phyloP scores from a whole-genome alignment of 2,888 invertebrate species.

The Rosalia funebris region DNA sequence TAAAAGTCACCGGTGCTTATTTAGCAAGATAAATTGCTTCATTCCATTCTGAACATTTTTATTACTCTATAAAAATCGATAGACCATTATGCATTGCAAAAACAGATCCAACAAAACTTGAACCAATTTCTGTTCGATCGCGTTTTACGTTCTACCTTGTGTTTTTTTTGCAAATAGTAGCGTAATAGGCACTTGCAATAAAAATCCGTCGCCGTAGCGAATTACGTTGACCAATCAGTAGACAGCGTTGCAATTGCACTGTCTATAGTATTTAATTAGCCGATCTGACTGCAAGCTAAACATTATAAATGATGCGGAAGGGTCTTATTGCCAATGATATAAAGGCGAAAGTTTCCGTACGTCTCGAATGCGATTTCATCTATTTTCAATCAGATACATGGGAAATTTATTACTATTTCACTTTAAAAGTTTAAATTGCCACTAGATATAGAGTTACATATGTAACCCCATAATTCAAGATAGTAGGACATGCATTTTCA shows the following conservation, averaged over 20 bases:
- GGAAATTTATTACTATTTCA: conserved; percentile 13
- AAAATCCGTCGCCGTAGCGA: conserved; percentile 2
- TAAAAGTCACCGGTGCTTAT: conserved; percentile 8
- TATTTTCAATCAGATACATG: conserved; percentile 17
- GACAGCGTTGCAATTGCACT: not conserved
- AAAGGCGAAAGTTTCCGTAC: not conserved
- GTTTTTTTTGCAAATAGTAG: conserved; percentile 8
- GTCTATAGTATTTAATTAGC: conserved; percentile 4
- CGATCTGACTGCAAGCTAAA: not conserved
- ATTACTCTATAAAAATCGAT: conserved; percentile 26
- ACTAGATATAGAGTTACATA: conserved; percentile 16
- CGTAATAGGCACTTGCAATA: conserved; percentile 11
- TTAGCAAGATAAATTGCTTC: conserved; percentile 13
- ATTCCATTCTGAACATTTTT: conserved; percentile 17
- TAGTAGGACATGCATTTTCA: conserved; percentile 14
- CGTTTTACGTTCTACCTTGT: conserved; percentile 12
- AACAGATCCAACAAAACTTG: conserved; percentile 21
- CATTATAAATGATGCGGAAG: not conserved
- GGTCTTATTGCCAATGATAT: not conserved
- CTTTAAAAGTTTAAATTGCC: conserved; percentile 25
- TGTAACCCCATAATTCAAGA: conserved; percentile 19
- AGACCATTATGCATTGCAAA: conserved; percentile 22
- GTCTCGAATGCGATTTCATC: conserved; percentile 5
- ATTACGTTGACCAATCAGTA: not conserved
- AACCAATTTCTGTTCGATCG: conserved; percentile 19